Percentiles rank a stretch among this genome's conserved stretches.
Conservation (phyloP, 2,113 vertebrate genomes). For the Stegastes partitus region DNA sequence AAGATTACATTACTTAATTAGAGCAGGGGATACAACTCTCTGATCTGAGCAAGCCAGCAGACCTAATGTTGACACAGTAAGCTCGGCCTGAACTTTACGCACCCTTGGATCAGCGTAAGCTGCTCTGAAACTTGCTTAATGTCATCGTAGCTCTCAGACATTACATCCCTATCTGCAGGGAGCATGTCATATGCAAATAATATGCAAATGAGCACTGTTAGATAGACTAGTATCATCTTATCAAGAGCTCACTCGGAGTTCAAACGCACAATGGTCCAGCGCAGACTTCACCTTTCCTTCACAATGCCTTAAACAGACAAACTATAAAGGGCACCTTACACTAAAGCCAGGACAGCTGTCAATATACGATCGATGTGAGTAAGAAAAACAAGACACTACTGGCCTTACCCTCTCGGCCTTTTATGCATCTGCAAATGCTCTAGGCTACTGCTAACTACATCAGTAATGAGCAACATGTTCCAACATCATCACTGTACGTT, state of each 20-base stretch:
- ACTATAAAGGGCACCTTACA: background rate
- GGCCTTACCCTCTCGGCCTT: conserved; percentile 1
- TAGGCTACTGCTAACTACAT: background rate
- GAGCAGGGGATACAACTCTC: conserved; percentile 24
- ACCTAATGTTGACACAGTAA: conserved; percentile 53
- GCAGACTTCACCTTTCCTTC: conserved; percentile 14
- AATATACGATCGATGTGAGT: background rate
- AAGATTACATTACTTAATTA: conserved; percentile 66
- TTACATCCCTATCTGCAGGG: conserved; percentile 20
- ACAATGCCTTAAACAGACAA: conserved; percentile 7
- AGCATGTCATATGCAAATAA: conserved; percentile 39
- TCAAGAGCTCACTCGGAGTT: conserved; percentile 11
- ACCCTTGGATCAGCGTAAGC: conserved; percentile 57
- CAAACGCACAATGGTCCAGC: conserved; percentile 2
- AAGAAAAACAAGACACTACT: conserved; percentile 26
- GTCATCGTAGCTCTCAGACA: conserved; percentile 38
- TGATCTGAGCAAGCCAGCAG: conserved; percentile 22
- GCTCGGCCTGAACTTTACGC: conserved; percentile 50
- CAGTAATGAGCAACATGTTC: conserved; percentile 7
- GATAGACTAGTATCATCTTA: conserved; percentile 11
- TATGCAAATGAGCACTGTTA: conserved; percentile 40
- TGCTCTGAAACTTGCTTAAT: conserved; percentile 49
- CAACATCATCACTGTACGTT: background rate
- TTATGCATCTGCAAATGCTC: conserved; percentile 9
- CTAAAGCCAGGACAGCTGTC: background rate